Conservation (phyloP, 2,113 vertebrate species). For the Tamias sibiricus region DNA sequence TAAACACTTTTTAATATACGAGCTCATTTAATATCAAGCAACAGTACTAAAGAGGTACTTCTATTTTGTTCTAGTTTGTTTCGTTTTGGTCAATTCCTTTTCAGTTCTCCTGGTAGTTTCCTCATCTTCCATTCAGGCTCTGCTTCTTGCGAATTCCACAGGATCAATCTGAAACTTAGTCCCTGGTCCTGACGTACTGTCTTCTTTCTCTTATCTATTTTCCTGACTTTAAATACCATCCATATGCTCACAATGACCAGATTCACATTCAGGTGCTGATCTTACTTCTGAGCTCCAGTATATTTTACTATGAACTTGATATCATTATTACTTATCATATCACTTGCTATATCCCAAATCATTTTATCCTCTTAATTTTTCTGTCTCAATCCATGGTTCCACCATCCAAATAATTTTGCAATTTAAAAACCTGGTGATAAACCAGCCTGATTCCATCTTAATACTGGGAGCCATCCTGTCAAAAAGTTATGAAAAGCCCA, state of each 20-base stretch:
- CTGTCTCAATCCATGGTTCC: background rate
- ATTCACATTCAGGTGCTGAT: background rate
- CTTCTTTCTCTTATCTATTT: background rate
- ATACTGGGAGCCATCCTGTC: no score
- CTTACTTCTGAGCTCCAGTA: background rate
- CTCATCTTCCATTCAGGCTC: background rate
- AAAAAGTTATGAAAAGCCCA: no score
- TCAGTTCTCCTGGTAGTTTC: background rate
- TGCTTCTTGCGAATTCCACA: background rate
- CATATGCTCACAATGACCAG: background rate
- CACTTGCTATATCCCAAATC: background rate
- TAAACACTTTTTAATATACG: background rate
- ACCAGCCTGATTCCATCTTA: no score
- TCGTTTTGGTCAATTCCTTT: background rate
- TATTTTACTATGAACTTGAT: background rate
- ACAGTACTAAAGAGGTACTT: background rate
- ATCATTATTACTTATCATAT: background rate
- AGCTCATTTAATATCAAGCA: background rate
- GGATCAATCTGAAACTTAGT: background rate
- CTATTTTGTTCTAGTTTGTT: background rate
- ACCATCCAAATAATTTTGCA: background rate
- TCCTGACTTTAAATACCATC: background rate
- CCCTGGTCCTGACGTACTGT: background rate
- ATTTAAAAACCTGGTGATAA: background rate
- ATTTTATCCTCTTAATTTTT: background rate